Evolutionary conservation across 2,888 invertebrate species (phyloP), one percentile per base, ranked within the genome.

Genomic region (Steromphala cineraria): DNA sequence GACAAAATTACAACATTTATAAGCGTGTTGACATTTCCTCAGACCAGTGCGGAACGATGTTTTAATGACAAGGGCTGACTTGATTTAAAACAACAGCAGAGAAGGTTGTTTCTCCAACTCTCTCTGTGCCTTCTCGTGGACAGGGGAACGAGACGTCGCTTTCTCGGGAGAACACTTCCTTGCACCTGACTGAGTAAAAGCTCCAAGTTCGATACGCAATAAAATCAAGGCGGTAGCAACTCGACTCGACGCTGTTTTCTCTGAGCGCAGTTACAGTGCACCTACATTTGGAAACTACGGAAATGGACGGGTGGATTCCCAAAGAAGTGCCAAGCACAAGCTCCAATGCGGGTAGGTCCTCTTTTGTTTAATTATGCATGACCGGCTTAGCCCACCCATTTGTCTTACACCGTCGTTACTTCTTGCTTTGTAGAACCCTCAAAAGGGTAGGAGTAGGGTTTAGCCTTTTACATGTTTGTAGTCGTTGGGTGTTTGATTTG

Each of bases 161-260:
- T 10, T 1, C 46, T 10, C 46, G 0, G 31, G 71, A 40, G 1
- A 4, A n/a, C 40, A 40, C n/a, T 71, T 56, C 36, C 40, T 71
- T 36, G 36, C 40, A 71, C 71, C 71, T 71, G 71, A 71, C 40
- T 36, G 8, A 28, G 71, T 71, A 71, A 71, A 71, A 71, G 71
- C 71, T 36, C 19, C 71, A 40, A 71, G 71, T 71, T 71, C 71
- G 40, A 71, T 71, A 71, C 71, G 71, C 71, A 71, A 71, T 71
- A 71, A 36, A 71, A 36, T 71, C 31, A 71, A 71, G 71, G 19
- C 71, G 19, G 36, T 71, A 40, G 17, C 71, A 19, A 13, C 46
- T 46, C 46, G 46, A 46, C 46, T 46, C 46, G 10, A 46, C 7
- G 46, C 46, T 5, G 46, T 46, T 5, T 46, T 46, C 46, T 46